Evolutionary conservation across 1,140 invertebrate genomes (phyloP), one percentile per base, ranked within the genome.

Genomic region (Tetragnatha versicolor): DNA sequence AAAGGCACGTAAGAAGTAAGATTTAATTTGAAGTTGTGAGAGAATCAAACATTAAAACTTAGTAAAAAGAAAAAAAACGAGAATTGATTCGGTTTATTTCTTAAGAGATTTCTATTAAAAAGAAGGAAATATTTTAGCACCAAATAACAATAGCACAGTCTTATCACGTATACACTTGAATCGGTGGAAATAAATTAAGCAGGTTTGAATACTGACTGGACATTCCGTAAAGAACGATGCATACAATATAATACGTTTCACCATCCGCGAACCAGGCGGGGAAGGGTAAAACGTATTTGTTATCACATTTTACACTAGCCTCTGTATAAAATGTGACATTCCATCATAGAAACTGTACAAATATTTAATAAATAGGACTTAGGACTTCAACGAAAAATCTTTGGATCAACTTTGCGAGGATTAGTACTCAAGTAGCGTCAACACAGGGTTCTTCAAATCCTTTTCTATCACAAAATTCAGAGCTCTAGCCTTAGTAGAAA

Each of bases 351-450:
- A 17, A 39, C 68, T 73, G 55, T 73, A 77, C 47, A 77, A 31
- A 76, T 22, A 42, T 27, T 53, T 53, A 77, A 77, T 77, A 77
- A 77, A 77, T 77, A 77, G 73, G 73, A 77, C 73, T 77, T 77
- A 55, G 58, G 7, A 53, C 37, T 53, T 53, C 6, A 20, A 65
- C 25, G 17, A 63, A 60, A 75, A 35, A 77, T 77, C 73, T 77
- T 77, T 77, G 73, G 73, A 76, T 53, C 14, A 53, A 42, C 39
- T 51, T 53, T 77, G 60, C 61, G 45, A 66, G 73, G 61, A 55
- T 42, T 37, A 42, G 2, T 25, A 29, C 27, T n/a, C n/a, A 65
- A 65, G 72, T 27, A 27, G 72, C 27, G 39, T 27, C 29, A 9
- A 10, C 17, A n/a, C 1, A 69, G 6, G 49, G 35, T 72, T 27